Base-by-base conservation (phyloP, 2,113 vertebrate species). In the Xenopus borealis region DNA sequence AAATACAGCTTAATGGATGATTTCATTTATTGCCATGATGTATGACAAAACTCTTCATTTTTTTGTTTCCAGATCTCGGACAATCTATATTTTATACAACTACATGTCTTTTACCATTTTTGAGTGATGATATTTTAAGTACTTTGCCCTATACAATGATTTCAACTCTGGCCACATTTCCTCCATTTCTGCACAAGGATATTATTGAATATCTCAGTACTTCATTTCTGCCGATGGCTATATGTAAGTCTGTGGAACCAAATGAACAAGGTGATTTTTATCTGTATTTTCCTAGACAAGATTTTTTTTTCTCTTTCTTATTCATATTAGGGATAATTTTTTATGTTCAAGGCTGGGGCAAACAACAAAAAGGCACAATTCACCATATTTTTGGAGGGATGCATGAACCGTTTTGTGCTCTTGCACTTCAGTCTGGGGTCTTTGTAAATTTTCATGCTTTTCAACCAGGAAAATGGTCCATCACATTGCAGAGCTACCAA, bases 61-160 rank as follows among this genome's bases (percentile, higher is more conserved):
- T 89, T 92, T 88, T 86, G 2, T n/a, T 3, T 3, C 23, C 91
- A 99, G 97, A 99, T 95, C 93, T 98, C 82, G 97, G 97, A 88
- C 97, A 98, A 90, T 98, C 97, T 78, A 96, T 98, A 94, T 99
- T 99, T 98, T 99, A 99, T 85, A 98, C 97, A 78, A 99, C 96
- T 69, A 95, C 97, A 71, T 98, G 96, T 91, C 94, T 99, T 85
- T 93, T 98, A 83, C 96, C 97, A 79, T 99, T 99, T 94, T 95
- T 99, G 89, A 98, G 79, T 87, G 97, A 99, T 80, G 97, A 99
- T 90, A 95, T 98, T 90, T 94, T 99, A 91, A 98, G 97, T 90
- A 98, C 97, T 89, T 95, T 99, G 86, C 97, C 97, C 80, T 99
- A 98, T 87, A 98, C 97, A 83, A 99, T 99, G 97, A 96, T 99